Percentiles rank a stretch among this genome's conserved stretches.
phyloP scores from a whole-genome alignment of 2,113 vertebrate genomes.

The Chrysochloris asiatica region DNA sequence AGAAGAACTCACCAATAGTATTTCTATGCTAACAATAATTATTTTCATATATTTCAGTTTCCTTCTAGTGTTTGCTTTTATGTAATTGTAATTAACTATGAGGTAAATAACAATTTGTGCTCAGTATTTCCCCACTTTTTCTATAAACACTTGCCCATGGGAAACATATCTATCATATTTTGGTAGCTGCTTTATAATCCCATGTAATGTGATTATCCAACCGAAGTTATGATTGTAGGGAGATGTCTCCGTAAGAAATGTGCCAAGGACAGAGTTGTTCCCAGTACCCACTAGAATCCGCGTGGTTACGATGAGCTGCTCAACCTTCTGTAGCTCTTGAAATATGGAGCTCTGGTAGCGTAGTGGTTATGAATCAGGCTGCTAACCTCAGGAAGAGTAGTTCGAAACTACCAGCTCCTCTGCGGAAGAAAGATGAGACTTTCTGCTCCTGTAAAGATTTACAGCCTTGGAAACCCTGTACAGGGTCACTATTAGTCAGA shows the following conservation, averaged over 20 bases:
- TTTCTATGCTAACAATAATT: conserved; percentile 12
- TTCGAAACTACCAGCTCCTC: no score
- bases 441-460: no score
- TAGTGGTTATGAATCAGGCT: no score
- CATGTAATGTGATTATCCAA: neutral
- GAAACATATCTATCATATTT: neutral
- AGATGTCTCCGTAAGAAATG: neutral
- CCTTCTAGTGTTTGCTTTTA: conserved; percentile 17
- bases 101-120: neutral
- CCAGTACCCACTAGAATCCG: no score
- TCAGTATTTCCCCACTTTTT: conserved; percentile 12
- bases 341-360: no score
- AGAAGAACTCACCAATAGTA: neutral
- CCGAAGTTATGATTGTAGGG: neutral
- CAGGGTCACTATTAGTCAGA: no score
- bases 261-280: no score
- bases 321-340: neutral
- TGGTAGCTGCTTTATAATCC: neutral
- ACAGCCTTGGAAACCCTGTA: no score
- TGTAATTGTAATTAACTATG: conserved; percentile 46
- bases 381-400: no score
- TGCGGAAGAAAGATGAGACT: no score
- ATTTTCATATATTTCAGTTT: conserved; percentile 54
- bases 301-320: neutral
- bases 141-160: conserved; percentile 29